Percentiles rank a stretch among this genome's conserved stretches.
phyloP scores from a whole-genome alignment of 2,888 invertebrate genomes.

The Spilosoma lubricipeda region DNA sequence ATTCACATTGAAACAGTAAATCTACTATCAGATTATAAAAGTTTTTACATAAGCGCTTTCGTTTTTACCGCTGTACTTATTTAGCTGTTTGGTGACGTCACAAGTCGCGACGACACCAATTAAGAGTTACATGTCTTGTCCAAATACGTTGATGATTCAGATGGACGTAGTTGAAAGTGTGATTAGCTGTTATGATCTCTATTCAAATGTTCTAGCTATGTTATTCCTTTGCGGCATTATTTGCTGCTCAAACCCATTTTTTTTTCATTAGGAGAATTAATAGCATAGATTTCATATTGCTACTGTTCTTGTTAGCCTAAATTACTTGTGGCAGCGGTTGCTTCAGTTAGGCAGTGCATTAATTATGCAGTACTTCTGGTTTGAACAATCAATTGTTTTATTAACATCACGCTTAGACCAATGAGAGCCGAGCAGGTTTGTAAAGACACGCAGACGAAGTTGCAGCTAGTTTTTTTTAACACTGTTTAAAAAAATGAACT shows the following conservation, averaged over 20 bases:
- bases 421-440: no score
- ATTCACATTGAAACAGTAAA: constrained; percentile 3
- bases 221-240: background rate
- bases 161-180: background rate
- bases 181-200: background rate
- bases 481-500: no score
- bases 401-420: no score
- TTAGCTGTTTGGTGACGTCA: constrained; percentile 1
- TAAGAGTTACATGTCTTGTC: constrained; percentile 13
- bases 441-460: no score
- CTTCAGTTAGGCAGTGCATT: no score
- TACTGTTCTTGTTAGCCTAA: no score
- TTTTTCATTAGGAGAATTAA: background rate
- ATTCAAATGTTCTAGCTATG: background rate
- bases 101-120: background rate
- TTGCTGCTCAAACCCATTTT: background rate
- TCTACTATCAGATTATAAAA: constrained; percentile 9
- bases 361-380: no score
- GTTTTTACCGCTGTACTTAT: constrained; percentile 9
- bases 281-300: background rate
- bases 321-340: background rate
- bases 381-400: no score
- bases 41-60: constrained; percentile 19
- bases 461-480: no score
- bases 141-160: background rate